These are phyloP conservation scores for Catamblyrhynchus diadema DNA, from an alignment of 2,797 vertebrate species.

Conservation along the genomic window DNA sequence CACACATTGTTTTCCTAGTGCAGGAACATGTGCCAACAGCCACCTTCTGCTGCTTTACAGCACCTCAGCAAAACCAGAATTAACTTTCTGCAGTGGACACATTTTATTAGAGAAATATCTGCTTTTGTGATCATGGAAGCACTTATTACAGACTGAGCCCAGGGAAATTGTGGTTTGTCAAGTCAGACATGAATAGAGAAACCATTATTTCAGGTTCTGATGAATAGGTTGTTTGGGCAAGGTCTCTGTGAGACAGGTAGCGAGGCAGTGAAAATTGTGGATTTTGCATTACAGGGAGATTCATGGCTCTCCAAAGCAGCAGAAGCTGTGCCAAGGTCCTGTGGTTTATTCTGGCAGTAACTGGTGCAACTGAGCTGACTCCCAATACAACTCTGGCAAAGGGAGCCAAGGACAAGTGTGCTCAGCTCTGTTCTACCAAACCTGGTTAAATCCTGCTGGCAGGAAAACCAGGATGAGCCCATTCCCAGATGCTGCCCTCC, in stretches of 20 bases:
- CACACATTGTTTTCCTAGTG: not conserved
- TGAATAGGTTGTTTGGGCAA: not conserved
- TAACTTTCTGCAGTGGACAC: not conserved
- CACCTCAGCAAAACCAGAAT: not conserved
- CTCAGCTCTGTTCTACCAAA: not conserved
- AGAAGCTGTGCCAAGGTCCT: not conserved
- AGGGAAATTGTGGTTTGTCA: not conserved
- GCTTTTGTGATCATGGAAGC: not conserved
- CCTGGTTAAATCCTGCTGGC: not conserved
- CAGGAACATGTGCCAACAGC: slow-evolving; percentile 18
- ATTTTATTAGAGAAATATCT: not conserved
- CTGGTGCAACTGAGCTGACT: not conserved
- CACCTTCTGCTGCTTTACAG: not conserved
- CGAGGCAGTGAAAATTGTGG: not conserved
- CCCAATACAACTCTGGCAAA: not conserved
- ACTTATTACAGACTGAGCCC: not conserved
- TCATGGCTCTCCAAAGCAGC: not conserved
- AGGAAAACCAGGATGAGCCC: not conserved
- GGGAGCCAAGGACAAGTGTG: not conserved
- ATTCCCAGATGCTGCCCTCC: not conserved
- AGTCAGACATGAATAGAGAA: not conserved
- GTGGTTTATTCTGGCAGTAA: slow-evolving; percentile 15
- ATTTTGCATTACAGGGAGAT: not conserved
- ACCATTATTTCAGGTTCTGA: not conserved
- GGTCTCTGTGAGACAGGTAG: not conserved